Evolutionary conservation across 2,113 vertebrate species (phyloP), one percentile per base, ranked within the genome.

Genomic region (Chaetorhynchus papuensis): DNA sequence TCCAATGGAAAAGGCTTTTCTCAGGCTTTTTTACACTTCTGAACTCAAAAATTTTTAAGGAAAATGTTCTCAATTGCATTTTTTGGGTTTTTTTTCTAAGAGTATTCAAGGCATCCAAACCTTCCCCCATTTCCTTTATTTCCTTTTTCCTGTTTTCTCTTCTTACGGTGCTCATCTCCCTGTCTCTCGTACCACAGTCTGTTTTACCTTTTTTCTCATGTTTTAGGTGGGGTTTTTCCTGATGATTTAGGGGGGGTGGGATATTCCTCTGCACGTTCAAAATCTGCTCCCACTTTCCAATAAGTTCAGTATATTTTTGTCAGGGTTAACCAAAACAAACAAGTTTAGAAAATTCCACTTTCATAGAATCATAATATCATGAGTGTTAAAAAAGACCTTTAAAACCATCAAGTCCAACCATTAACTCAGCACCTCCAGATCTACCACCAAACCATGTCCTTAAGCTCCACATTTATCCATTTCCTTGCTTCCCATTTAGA

Each of bases 41-140:
- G 7, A 42, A 16, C 5, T 79, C 2, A 91, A 88, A 54, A 1
- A 0, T 1, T 35, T 59, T 68, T 54, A 66, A 23, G 9, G 18
- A 87, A 81, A 63, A 35, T 19, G 1, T 44, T 50, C 23, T 37
- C 18, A 49, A 7, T 8, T 6, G 10, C 42, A n/a, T n/a, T 11
- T 7, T 8, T 75, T 20, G 2, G 4, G 1, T 2, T 9, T 19
- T 52, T 41, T 17, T 39, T n/a, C 1, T 49, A 88, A 28, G 13
- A 45, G 2, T 33, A 75, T 52, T 54, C 15, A 22, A 87, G 6
- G 3, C 20, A 66, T 27, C 10, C 37, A 64, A 71, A 28, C 1
- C 10, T 27, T 18, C 0, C 2, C 22, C 2, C 8, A 9, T 26
- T n/a, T 17, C 13, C 41, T 80, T 28, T 45, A 17, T 52, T 56